Percentiles rank a stretch among this genome's conserved stretches.
These are phyloP conservation scores for Lagria hirta DNA, from an alignment of 2,888 invertebrate species.

Conservation along the genomic window DNA sequence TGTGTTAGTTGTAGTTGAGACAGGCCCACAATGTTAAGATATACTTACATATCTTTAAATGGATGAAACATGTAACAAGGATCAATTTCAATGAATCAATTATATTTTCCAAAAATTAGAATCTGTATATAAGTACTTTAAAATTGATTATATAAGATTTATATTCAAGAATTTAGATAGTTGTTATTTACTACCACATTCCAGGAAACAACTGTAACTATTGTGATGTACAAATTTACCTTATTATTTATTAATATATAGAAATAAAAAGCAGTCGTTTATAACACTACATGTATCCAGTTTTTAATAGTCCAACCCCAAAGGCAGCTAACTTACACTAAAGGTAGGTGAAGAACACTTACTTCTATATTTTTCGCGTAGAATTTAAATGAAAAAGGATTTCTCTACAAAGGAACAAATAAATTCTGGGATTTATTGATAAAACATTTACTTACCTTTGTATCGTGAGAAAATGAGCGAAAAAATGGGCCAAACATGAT, in stretches of 20 bases:
- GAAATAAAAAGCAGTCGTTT: constrained; percentile 25
- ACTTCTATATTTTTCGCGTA: constrained; percentile 30
- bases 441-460: constrained; percentile 6
- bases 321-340: no score
- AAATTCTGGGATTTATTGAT: not conserved
- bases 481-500: constrained; percentile 9
- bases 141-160: constrained; percentile 37
- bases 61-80: constrained; percentile 26
- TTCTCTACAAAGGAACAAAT: constrained; percentile 10
- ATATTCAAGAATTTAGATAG: constrained; percentile 35
- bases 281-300: constrained; percentile 10
- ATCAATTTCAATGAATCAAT: constrained; percentile 34
- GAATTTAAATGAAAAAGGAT: constrained; percentile 19
- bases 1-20: constrained; percentile 34
- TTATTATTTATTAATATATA: constrained; percentile 33
- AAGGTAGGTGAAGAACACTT: constrained; percentile 24
- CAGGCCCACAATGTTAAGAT: constrained; percentile 34
- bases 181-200: constrained; percentile 28
- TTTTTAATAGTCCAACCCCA: no score
- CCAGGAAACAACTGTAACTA: constrained; percentile 38
- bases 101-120: constrained; percentile 37
- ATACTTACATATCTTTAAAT: constrained; percentile 35
- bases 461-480: constrained; percentile 14
- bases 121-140: constrained; percentile 32
- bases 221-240: constrained; percentile 45